These are phyloP conservation scores for Pollenia angustigena DNA, from an alignment of 2,888 invertebrate species.

Conservation along the genomic window DNA sequence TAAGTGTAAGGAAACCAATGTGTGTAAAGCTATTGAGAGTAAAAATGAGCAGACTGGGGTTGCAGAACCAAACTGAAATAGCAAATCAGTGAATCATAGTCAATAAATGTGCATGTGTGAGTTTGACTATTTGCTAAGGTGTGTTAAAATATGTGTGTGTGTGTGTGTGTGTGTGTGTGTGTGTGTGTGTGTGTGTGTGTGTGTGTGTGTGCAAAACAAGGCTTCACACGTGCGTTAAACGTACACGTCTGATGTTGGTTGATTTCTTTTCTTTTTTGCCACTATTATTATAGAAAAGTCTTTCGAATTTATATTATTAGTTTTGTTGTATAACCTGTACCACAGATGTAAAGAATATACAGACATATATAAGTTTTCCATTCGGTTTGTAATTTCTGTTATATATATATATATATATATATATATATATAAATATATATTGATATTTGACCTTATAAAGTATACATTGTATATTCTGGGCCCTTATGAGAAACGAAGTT, in stretches of 20 bases:
- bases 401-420: too few species aligned
- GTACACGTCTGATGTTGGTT: conserved; percentile 44
- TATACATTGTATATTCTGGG: too few species aligned
- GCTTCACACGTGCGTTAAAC: conserved; percentile 66
- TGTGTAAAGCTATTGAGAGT: neutral
- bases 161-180: too few species aligned
- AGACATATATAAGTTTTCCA: too few species aligned
- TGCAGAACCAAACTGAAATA: neutral
- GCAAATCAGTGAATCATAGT: conserved; percentile 2
- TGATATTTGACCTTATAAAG: too few species aligned
- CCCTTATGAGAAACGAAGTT: too few species aligned
- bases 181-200: conserved; percentile 3
- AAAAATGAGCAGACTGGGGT: conserved; percentile 8
- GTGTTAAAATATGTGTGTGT: neutral
- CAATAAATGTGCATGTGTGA: neutral
- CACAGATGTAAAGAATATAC: too few species aligned
- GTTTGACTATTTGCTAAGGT: conserved; percentile 1
- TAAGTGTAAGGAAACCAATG: neutral
- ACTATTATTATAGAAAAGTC: conserved; percentile 25
- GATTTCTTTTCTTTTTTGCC: conserved; percentile 13
- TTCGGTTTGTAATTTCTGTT: too few species aligned
- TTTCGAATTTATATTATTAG: conserved; percentile 22
- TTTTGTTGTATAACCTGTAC: neutral
- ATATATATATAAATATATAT: too few species aligned
- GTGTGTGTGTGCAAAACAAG: conserved; percentile 6